Conservation (phyloP, 2,797 vertebrate genomes). For the Microhierax caerulescens region DNA sequence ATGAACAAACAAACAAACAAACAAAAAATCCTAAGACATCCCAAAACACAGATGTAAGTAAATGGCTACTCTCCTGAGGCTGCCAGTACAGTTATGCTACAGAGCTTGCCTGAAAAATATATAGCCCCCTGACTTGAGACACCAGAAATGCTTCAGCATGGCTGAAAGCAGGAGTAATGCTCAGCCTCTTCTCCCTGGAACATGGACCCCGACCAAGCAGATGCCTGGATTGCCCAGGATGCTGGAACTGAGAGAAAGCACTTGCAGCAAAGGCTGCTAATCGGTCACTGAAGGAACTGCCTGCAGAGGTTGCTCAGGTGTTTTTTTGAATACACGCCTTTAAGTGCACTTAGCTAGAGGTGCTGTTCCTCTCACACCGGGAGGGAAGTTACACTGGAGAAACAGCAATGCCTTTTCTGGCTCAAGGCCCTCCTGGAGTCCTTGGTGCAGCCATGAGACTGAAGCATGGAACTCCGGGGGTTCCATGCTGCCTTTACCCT, state of each 20-base stretch:
- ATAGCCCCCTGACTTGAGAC: neutral
- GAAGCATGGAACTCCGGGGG: neutral
- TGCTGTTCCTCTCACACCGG: neutral
- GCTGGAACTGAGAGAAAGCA: neutral
- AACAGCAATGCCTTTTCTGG: neutral
- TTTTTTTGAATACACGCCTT: neutral
- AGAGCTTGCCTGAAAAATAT: neutral
- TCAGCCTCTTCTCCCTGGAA: neutral
- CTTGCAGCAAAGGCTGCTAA: neutral
- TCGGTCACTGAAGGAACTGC: rapidly evolving
- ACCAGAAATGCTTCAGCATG: neutral
- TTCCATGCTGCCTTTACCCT: neutral
- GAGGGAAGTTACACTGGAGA: neutral
- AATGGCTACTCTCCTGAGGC: neutral
- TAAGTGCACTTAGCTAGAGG: neutral
- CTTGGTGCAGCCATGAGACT: neutral
- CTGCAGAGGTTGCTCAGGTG: neutral
- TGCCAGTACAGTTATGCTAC: neutral
- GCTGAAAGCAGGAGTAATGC: neutral
- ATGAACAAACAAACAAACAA: neutral
- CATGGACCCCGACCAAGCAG: neutral
- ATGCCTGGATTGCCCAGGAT: neutral
- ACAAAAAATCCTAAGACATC: neutral
- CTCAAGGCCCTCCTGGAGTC: neutral
- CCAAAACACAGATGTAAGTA: neutral